Evolutionary conservation across 64 coral and sea anemone genomes (phyloP).

Genomic region (Orbicella faveolata): DNA sequence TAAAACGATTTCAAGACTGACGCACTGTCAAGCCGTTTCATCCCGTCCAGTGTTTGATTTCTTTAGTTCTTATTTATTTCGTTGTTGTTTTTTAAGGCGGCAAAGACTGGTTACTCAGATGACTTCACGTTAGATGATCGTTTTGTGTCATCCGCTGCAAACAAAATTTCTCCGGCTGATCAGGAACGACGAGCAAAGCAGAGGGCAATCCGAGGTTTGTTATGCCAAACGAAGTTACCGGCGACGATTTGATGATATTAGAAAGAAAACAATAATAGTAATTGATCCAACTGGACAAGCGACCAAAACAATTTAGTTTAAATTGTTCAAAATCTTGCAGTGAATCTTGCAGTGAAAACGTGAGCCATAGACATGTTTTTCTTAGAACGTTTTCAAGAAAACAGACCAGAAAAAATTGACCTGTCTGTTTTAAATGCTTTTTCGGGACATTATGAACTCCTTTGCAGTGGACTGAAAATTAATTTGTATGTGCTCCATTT

Average conservation of each 20-base stretch:
- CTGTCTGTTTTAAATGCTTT: too few relatives aligned
- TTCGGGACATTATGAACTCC: too few relatives aligned
- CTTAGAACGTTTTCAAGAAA: too few relatives aligned
- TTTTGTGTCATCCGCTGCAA: slow-evolving; percentile 91
- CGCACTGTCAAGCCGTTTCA: background rate
- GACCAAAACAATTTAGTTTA: too few relatives aligned
- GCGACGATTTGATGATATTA: too few relatives aligned
- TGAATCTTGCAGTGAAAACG: too few relatives aligned
- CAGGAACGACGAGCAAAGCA: slow-evolving; percentile 74
- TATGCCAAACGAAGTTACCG: too few relatives aligned
- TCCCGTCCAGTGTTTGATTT: background rate
- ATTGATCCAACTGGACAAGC: too few relatives aligned
- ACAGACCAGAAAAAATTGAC: too few relatives aligned
- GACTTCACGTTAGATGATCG: slow-evolving; percentile 92
- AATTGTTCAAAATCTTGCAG: too few relatives aligned
- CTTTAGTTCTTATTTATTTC: background rate
- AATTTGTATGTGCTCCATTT: background rate
- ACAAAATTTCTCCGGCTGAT: slow-evolving; percentile 78
- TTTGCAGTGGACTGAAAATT: background rate
- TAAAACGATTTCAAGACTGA: background rate
- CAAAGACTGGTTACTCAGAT: slow-evolving; percentile 66
- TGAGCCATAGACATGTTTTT: too few relatives aligned
- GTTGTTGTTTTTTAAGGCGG: slow-evolving; percentile 26
- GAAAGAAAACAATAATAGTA: too few relatives aligned
- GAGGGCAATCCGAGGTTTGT: slow-evolving; percentile 84